Evolutionary conservation across 2,113 vertebrate genomes (phyloP), one percentile per base, ranked within the genome.

Genomic region (Phasianus colchicus): DNA sequence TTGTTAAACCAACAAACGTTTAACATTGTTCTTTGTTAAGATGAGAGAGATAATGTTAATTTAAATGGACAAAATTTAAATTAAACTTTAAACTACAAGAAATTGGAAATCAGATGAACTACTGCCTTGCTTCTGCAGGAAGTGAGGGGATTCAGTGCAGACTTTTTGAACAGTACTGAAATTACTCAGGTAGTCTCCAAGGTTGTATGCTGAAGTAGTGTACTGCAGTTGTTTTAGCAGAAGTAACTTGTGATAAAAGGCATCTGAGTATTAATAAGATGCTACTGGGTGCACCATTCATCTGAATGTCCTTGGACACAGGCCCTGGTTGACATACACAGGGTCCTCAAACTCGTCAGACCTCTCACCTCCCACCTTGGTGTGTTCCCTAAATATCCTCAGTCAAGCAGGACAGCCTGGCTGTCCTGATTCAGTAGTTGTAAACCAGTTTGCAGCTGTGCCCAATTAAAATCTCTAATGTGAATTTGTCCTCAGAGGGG

Each of bases 401-500:
- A 30, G 18, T 64, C 48, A 45, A 70, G 64, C 38, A 25, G 6
- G 30, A 80, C 83, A 83, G 54, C 43, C 36, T 77, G 43, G 47
- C 38, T 38, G 38, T 38, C 38, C 29, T 64, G 47, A 63, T 75
- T 83, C 78, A 45, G 66, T 82, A 43, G 25, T 47, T 71, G 64
- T 77, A 93, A 94, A 79, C 11, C 36, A 83, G 45, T 50, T 78
- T 75, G 60, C 54, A 50, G 13, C 70, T 50, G 47, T 84, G 76
- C 52, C 57, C 42, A 77, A 64, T 82, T 77, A 91, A 85, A 85
- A 92, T 38, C 34, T 83, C 45, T 45, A 75, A 4, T 24, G 45
- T 45, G 74, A 96, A 94, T 47, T 86, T 95, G 82, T 96, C 93
- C 82, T 96, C 89, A 96, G 92, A 97, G 86, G 87, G 90, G 89